Evolutionary conservation across 2,113 vertebrate genomes (phyloP).

Genomic region (Tragelaphus imberbis): DNA sequence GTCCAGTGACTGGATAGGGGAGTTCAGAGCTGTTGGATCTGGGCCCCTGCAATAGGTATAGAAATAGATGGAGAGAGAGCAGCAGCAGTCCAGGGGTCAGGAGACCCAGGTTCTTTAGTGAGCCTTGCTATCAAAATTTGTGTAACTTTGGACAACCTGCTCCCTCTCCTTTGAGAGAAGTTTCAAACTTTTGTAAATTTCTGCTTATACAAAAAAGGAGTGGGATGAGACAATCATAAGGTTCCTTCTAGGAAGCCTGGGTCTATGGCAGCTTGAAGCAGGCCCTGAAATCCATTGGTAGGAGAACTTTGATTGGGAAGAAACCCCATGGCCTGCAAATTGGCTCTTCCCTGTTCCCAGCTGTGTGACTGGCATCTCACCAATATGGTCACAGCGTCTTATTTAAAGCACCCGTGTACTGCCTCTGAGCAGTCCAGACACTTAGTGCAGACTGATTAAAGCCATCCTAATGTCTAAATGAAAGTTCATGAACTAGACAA

Average conservation of each 20-base stretch:
- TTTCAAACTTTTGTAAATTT: conserved; percentile 1
- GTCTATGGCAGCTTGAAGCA: conserved; percentile 24
- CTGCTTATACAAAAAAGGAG: not conserved
- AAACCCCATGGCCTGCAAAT: conserved; percentile 32
- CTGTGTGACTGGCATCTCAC: conserved; percentile 60
- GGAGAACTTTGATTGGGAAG: conserved; percentile 46
- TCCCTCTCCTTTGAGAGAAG: not conserved
- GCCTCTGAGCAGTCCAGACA: not conserved
- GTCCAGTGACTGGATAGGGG: not conserved
- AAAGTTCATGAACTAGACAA: conserved; percentile 34
- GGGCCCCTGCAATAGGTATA: not conserved
- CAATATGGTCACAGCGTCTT: conserved; percentile 27
- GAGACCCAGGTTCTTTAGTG: not conserved
- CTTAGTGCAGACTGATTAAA: conserved; percentile 4
- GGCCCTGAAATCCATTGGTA: conserved; percentile 20
- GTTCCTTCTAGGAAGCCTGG: not conserved
- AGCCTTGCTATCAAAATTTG: not conserved
- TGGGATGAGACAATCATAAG: not conserved
- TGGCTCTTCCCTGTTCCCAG: conserved; percentile 40
- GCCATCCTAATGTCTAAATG: conserved; percentile 45
- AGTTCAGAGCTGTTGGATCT: not conserved
- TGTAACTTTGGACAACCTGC: not conserved
- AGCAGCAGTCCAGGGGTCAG: not conserved
- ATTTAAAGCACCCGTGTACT: not conserved
- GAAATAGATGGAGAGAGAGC: not conserved